Evolutionary conservation across 2,113 vertebrate genomes (phyloP).

Genomic region (Megaleporinus macrocephalus): DNA sequence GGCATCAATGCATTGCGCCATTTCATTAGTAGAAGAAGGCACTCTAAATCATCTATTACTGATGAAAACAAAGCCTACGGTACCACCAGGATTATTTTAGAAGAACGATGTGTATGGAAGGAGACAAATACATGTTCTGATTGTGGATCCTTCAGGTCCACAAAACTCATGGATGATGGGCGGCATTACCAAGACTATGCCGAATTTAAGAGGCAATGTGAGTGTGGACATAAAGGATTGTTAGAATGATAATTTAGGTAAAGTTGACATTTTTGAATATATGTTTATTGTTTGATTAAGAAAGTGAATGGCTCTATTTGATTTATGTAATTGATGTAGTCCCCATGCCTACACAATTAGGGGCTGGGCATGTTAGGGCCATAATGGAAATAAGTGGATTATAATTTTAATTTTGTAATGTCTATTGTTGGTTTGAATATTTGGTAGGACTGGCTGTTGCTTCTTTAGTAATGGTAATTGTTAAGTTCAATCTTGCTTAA

Average conservation of each 20-base stretch:
- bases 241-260: neutral
- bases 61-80: neutral
- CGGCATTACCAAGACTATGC: neutral
- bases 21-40: too few relatives aligned
- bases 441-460: too few relatives aligned
- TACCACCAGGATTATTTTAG: conserved; percentile 12
- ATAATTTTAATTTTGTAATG: too few relatives aligned
- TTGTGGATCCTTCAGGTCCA: neutral
- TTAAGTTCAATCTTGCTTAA: too few relatives aligned
- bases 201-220: neutral
- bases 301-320: too few relatives aligned
- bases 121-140: neutral
- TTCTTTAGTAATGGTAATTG: too few relatives aligned
- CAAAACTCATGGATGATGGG: neutral
- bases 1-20: neutral
- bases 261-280: neutral
- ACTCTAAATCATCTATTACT: conserved; percentile 26
- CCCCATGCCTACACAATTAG: too few relatives aligned
- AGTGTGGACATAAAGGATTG: neutral
- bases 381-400: too few relatives aligned
- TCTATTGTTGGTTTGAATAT: too few relatives aligned
- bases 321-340: too few relatives aligned
- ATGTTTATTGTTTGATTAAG: neutral
- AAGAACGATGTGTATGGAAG: neutral
- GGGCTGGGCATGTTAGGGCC: too few relatives aligned